Percentiles rank a stretch among this genome's conserved stretches.
Evolutionary conservation across 2,797 vertebrate genomes (phyloP).

Genomic region (Poecilia velifera): DNA sequence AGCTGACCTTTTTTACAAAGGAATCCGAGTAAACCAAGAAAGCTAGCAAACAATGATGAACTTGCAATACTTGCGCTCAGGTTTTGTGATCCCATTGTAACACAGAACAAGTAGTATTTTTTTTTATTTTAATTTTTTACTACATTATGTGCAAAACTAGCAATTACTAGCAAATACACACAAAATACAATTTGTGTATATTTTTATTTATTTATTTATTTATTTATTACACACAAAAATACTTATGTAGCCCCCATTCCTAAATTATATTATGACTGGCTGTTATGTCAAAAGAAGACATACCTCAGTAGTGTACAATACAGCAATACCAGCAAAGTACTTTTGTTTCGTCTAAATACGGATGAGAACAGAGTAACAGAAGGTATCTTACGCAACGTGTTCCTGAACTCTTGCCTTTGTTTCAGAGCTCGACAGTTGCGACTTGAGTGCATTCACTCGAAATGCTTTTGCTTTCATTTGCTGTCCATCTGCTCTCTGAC

Average conservation of each 20-base stretch:
- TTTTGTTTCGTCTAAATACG: background rate
- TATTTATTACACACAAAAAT: background rate
- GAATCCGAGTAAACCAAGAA: slow-evolving; percentile 55
- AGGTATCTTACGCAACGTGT: background rate
- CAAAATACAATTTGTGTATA: no score
- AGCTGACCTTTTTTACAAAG: slow-evolving; percentile 67
- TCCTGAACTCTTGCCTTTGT: background rate
- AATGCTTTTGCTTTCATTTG: slow-evolving; percentile 48
- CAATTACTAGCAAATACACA: no score
- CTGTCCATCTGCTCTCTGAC: slow-evolving; percentile 46
- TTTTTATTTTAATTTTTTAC: slow-evolving; percentile 16
- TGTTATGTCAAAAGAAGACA: background rate
- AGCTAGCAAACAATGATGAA: slow-evolving; percentile 43
- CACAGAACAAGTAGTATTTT: slow-evolving; percentile 32
- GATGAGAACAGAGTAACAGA: background rate
- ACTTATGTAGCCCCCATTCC: no score
- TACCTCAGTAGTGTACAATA: background rate
- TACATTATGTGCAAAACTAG: background rate
- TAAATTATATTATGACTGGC: background rate
- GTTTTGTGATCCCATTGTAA: slow-evolving; percentile 19
- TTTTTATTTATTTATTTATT: background rate
- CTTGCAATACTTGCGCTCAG: slow-evolving; percentile 15
- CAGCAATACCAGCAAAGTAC: background rate
- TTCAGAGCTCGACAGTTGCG: slow-evolving; percentile 26
- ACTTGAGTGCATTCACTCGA: slow-evolving; percentile 37